Evolutionary conservation across 1,140 invertebrate genomes (phyloP).

Genomic region (Danaus plexippus): DNA sequence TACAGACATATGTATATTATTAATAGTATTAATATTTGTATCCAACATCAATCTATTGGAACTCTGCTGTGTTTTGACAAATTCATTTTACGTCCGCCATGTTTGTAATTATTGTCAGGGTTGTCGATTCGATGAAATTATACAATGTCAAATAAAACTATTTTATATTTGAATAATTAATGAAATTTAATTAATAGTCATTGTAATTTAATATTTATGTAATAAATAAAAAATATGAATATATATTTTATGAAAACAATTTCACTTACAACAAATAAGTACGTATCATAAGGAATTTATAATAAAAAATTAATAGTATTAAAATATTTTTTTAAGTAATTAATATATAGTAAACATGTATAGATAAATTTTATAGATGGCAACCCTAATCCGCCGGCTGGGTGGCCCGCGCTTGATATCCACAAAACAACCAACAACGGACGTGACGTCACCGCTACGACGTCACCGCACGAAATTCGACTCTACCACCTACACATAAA

Average conservation of each 20-base stretch:
- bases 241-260: not conserved
- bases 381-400: constrained; percentile 41
- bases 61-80: constrained; percentile 51
- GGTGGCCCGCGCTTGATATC: constrained; percentile 47
- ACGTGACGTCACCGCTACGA: constrained; percentile 29
- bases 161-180: not conserved
- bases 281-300: not conserved
- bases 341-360: not conserved
- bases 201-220: not conserved
- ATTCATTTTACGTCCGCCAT: constrained; percentile 51
- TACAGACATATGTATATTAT: constrained; percentile 8
- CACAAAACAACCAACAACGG: constrained; percentile 42
- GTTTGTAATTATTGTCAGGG: constrained; percentile 47
- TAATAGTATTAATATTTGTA: too few species aligned
- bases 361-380: constrained; percentile 1
- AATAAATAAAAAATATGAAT: not conserved
- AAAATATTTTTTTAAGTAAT: not conserved
- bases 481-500: constrained; percentile 17
- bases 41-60: constrained; percentile 7
- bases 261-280: not conserved
- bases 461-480: constrained; percentile 1
- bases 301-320: too few species aligned
- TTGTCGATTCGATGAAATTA: constrained; percentile 16
- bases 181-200: not conserved
- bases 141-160: not conserved